A percentile compares a stretch with the other conserved stretches of the same genome.
Evolutionary conservation across 2,888 invertebrate species (phyloP).

Genomic region (Watsonalla binaria): DNA sequence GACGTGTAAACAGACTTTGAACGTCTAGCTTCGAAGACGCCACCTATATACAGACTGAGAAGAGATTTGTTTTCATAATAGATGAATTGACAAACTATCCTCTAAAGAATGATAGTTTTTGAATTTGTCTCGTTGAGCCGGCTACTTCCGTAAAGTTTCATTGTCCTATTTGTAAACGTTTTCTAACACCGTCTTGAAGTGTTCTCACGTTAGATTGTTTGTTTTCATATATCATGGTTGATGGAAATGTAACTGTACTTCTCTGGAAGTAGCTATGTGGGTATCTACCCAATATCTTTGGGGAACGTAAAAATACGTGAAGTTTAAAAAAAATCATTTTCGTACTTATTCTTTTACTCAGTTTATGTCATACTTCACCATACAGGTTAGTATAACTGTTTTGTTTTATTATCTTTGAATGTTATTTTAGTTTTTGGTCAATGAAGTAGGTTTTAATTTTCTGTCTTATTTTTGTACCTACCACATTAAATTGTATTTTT

Average conservation of each 20-base stretch:
- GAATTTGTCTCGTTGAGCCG: background rate
- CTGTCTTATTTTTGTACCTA: too few species aligned
- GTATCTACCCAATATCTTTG: too few species aligned
- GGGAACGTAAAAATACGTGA: too few species aligned
- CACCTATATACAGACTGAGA: background rate
- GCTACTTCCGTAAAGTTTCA: background rate
- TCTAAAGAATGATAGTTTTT: background rate
- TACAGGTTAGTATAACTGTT: too few species aligned
- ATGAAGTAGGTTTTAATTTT: too few species aligned
- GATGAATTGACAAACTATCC: background rate
- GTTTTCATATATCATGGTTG: background rate
- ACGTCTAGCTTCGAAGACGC: background rate
- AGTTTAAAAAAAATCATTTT: too few species aligned
- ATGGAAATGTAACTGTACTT: background rate
- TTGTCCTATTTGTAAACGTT: background rate
- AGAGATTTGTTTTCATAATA: background rate
- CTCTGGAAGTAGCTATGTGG: too few species aligned
- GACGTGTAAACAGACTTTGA: background rate
- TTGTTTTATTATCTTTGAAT: too few species aligned
- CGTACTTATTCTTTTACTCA: too few species aligned
- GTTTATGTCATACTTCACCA: too few species aligned
- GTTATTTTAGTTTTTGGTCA: too few species aligned
- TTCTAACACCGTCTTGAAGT: background rate
- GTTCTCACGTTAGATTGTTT: background rate
- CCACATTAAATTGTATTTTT: too few species aligned